These are phyloP conservation scores for Tachyglossus aculeatus DNA, from an alignment of 2,797 vertebrate genomes.

Conservation along the genomic window DNA sequence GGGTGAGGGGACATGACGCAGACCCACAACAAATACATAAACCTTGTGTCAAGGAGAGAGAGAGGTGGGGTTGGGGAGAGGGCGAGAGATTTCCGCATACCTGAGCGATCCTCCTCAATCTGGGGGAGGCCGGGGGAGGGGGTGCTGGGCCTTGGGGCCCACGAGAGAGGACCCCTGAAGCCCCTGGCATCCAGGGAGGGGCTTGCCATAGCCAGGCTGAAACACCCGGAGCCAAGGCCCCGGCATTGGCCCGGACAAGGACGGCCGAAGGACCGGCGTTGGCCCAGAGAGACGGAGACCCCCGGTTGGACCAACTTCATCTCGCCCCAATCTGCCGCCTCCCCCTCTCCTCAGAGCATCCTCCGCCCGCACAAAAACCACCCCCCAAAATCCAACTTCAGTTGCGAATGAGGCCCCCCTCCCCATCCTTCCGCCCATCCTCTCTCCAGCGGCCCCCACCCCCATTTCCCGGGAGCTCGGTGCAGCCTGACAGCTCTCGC, in stretches of 20 bases:
- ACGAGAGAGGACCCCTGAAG: too few species aligned
- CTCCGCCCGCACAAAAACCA: neutral
- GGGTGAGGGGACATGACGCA: too few species aligned
- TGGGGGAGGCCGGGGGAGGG: too few species aligned
- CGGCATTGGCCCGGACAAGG: too few species aligned
- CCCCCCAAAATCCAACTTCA: neutral
- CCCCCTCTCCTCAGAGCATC: constrained; percentile 27
- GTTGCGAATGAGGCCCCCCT: neutral
- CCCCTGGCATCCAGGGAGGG: too few species aligned
- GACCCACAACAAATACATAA: too few species aligned
- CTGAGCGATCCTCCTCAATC: too few species aligned
- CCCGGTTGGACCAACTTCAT: constrained; percentile 15
- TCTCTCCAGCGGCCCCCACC: neutral
- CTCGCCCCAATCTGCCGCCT: constrained; percentile 6
- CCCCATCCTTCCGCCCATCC: neutral
- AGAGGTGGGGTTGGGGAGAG: constrained; percentile 7
- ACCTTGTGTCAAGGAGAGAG: constrained; percentile 24
- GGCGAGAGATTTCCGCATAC: too few species aligned
- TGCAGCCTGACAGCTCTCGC: too few species aligned
- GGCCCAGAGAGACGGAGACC: neutral
- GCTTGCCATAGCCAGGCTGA: too few species aligned
- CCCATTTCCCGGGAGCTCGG: neutral
- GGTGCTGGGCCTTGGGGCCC: too few species aligned
- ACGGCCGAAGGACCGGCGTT: neutral
- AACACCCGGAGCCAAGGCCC: too few species aligned